Evolutionary conservation across 2,113 vertebrate genomes (phyloP), one percentile per base, ranked within the genome.

Genomic region (Indicator maculatus): DNA sequence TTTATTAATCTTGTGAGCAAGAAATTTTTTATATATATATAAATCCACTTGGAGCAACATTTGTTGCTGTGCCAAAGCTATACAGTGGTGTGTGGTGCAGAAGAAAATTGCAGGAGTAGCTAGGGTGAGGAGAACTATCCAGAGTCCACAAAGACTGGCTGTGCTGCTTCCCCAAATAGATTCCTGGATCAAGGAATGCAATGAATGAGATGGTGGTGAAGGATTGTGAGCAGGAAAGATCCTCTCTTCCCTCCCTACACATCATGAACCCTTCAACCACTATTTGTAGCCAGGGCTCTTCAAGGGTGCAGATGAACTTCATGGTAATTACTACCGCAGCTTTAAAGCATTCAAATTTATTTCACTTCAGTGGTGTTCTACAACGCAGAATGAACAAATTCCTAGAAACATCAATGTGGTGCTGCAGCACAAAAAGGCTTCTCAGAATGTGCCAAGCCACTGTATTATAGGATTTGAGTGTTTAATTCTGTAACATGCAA

Each of bases 401-500:
- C 47, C 55, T 47, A 80, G n/a, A 80, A 69, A 53, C 23, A 93
- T 26, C 83, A 59, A 1, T 7, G 38, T 1, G 1, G 39, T 58
- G 33, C 31, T 86, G 61, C 75, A 45, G 61, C 58, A 85, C 21
- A 70, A 73, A 91, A 95, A 76, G 4, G 26, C 59, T 88, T 74
- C 83, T 83, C 86, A 55, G 30, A 83, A 82, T 8, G 50, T 78
- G 74, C 79, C 86, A 92, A 91, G 28, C 58, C 73, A 86, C 71
- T 65, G 77, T 64, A 80, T 50, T 78, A 80, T 10, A 67, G 93
- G 66, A 93, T 92, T 91, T 88, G 44, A 70, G 53, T 78, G 76
- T 94, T 96, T 95, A 87, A 88, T 78, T 95, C 83, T 5, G 19
- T 78, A 77, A 78, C 26, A 69, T 53, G 88, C 61, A 80, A 78